Base-by-base conservation (phyloP, 2,888 invertebrate species). In the Liopterus haemorrhoidalis region DNA sequence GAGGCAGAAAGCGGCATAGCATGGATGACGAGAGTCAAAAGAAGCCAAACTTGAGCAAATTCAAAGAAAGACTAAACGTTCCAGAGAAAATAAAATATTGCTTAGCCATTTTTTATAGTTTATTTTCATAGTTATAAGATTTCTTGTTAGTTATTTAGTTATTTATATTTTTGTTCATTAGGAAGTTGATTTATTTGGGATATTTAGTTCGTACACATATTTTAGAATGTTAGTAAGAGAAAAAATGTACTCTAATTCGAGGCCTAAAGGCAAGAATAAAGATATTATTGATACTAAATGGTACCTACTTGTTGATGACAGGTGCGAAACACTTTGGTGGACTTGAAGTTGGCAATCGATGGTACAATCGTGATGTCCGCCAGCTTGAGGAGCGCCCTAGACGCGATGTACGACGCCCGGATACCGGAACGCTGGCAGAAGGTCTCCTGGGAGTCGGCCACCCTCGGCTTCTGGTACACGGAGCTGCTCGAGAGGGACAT, bases 401-500 rank as follows among this genome's bases (percentile, higher is more conserved):
- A 96, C 65, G 88, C 94, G 9, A 95, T 96, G 91, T 95, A 92
- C 62, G 95, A 96, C 65, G 95, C 95, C 2, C 76, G 93, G 49
- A 89, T 96, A 53, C 96, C 96, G 1, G 84, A 85, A 48, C 78
- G 78, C 48, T 96, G 96, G 95, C 79, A 83, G 59, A 94, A 90
- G 89, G 84, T 95, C 38, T 96, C 95, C 0, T 96, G 96, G 96
- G 92, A 94, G 68, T 95, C 94, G 0, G 90, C 94, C 2, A 95
- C 96, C 0, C 75, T 96, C 16, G 96, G 96, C n/a, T 96, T 96
- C 71, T 96, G 96, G 96, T 96, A 94, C 64, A 96, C 95, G 0
- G 96, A 96, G 67, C 73, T 96, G 20, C 66, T 96, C 50, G 95
- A 96, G 67, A 76, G 95, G 46, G 92, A 95, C 63, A 74, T 76